Conservation (phyloP, 1,140 invertebrate species). For the Saccostrea glomerata region DNA sequence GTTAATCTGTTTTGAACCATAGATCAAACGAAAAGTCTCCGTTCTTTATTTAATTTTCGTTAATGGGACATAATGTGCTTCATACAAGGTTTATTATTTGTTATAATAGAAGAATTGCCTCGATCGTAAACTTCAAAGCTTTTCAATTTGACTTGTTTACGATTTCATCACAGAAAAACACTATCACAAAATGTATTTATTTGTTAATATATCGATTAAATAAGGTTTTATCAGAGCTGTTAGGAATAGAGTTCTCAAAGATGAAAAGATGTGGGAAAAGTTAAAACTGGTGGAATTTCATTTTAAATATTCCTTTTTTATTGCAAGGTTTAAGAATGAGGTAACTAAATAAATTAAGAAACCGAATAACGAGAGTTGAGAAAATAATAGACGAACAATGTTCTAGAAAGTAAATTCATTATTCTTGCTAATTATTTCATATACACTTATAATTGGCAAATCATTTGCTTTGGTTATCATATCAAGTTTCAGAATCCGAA, state of each 20-base stretch:
- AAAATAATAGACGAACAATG: too few relatives aligned
- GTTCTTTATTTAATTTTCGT: slow-evolving; percentile 21
- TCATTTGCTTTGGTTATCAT: too few relatives aligned
- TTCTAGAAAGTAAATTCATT: too few relatives aligned
- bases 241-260: not conserved
- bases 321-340: too few relatives aligned
- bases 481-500: too few relatives aligned
- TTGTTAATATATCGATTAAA: slow-evolving; percentile 27
- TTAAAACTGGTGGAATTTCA: not conserved
- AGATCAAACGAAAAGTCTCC: slow-evolving; percentile 20
- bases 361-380: too few relatives aligned
- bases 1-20: slow-evolving; percentile 22
- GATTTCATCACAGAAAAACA: not conserved
- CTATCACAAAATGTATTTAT: not conserved
- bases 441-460: too few relatives aligned
- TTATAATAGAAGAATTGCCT: slow-evolving; percentile 5
- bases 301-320: too few relatives aligned
- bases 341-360: too few relatives aligned
- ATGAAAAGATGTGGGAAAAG: not conserved
- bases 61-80: slow-evolving; percentile 17
- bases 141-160: not conserved
- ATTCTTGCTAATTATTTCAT: too few relatives aligned
- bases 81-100: not conserved
- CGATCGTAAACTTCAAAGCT: slow-evolving; percentile 12
- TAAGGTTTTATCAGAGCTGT: not conserved